Conservation (phyloP, 2,888 invertebrate genomes). For the Lottia scabra region DNA sequence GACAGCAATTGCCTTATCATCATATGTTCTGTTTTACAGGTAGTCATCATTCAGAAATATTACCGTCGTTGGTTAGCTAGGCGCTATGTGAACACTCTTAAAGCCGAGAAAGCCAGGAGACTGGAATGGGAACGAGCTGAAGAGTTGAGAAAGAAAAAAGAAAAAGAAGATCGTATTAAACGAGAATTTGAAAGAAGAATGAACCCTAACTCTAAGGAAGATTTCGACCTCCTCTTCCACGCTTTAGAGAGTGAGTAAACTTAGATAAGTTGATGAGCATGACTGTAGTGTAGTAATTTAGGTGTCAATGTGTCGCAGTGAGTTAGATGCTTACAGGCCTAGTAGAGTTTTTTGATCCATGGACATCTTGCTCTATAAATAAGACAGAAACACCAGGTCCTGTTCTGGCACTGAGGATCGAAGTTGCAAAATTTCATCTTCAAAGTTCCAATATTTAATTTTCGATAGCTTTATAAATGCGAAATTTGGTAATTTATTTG, state of each 20-base stretch:
- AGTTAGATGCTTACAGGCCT: no score
- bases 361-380: no score
- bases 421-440: no score
- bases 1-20: neutral
- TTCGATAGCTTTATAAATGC: no score
- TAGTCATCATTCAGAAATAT: conserved; percentile 68
- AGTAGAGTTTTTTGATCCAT: no score
- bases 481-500: no score
- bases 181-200: conserved; percentile 67
- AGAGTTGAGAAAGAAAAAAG: conserved; percentile 62
- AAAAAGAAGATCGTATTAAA: conserved; percentile 66
- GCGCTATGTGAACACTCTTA: conserved; percentile 62
- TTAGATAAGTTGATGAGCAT: no score
- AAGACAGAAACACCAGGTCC: no score
- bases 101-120: conserved; percentile 60
- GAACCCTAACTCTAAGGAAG: conserved; percentile 69
- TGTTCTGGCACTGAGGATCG: no score
- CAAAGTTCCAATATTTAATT: no score
- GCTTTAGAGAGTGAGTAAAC: conserved; percentile 66
- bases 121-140: conserved; percentile 66
- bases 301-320: no score
- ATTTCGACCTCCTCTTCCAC: conserved; percentile 69
- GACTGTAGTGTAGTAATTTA: no score
- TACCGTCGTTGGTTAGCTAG: conserved; percentile 69
- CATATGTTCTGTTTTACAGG: conserved; percentile 43